Evolutionary conservation across 2,113 vertebrate species (phyloP).

Genomic region (Strix uralensis): DNA sequence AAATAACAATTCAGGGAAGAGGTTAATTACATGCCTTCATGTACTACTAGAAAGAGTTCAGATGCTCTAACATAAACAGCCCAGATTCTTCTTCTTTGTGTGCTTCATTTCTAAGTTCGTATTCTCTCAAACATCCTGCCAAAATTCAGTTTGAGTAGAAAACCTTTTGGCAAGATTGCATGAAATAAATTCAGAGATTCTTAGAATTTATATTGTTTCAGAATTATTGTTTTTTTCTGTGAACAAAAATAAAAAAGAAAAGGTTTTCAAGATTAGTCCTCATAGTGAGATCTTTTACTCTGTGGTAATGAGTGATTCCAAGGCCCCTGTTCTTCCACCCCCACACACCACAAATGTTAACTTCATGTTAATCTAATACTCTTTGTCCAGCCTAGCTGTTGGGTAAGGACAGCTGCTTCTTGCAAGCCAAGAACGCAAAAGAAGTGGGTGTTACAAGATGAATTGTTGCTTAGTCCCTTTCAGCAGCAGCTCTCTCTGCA

Average conservation of each 20-base stretch:
- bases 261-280: background rate
- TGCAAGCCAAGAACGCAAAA: background rate
- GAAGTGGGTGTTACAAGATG: background rate
- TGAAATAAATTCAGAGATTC: constrained; percentile 9
- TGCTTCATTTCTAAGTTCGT: background rate
- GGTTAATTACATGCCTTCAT: background rate
- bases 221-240: background rate
- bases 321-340: background rate
- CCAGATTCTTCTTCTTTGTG: background rate
- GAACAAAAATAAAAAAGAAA: background rate
- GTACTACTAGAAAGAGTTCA: background rate
- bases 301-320: background rate
- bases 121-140: background rate
- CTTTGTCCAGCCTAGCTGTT: background rate
- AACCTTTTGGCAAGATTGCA: background rate
- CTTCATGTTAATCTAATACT: constrained; percentile 10
- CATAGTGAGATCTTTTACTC: background rate
- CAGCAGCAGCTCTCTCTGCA: background rate
- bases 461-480: background rate
- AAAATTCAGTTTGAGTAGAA: background rate
- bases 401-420: background rate
- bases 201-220: background rate
- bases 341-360: background rate
- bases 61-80: background rate
- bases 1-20: background rate